phyloP scores from a whole-genome alignment of 2,888 invertebrate genomes.

The Hermaeophaga mercurialis region DNA sequence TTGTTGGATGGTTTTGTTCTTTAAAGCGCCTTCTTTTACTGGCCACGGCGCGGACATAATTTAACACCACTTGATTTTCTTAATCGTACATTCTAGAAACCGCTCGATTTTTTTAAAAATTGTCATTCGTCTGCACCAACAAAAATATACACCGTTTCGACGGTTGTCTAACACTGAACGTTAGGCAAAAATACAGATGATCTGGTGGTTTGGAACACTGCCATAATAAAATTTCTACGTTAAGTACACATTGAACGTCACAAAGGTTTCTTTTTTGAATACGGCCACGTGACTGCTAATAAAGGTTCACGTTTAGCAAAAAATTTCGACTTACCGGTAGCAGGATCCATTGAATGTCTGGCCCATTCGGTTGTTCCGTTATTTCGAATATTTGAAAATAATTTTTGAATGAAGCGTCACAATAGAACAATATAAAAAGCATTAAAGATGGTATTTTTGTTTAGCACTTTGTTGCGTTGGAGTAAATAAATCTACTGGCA shows the following conservation, averaged over 20 bases:
- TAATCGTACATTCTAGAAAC: not conserved
- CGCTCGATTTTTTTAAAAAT: not conserved
- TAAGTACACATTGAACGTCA: conserved; percentile 19
- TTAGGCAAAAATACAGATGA: conserved; percentile 36
- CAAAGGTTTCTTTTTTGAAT: not conserved
- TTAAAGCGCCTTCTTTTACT: conserved; percentile 66
- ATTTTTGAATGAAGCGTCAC: too few species aligned
- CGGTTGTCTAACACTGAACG: conserved; percentile 27
- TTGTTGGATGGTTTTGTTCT: conserved; percentile 56
- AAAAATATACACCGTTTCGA: conserved; percentile 1
- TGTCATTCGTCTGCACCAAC: conserved; percentile 3
- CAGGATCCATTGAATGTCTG: too few species aligned
- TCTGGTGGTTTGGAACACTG: conserved; percentile 35
- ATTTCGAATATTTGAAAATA: too few species aligned
- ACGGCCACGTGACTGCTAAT: too few species aligned
- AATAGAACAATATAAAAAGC: too few species aligned
- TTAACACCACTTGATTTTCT: not conserved
- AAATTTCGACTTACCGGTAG: too few species aligned
- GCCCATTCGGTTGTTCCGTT: too few species aligned
- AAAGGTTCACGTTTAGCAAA: too few species aligned
- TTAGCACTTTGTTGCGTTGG: too few species aligned
- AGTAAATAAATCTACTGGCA: too few species aligned
- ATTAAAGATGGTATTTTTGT: too few species aligned
- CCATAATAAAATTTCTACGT: conserved; percentile 31
- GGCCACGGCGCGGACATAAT: conserved; percentile 74